Evolutionary conservation across 2,888 invertebrate species (phyloP).

Genomic region (Dynastes tityus): DNA sequence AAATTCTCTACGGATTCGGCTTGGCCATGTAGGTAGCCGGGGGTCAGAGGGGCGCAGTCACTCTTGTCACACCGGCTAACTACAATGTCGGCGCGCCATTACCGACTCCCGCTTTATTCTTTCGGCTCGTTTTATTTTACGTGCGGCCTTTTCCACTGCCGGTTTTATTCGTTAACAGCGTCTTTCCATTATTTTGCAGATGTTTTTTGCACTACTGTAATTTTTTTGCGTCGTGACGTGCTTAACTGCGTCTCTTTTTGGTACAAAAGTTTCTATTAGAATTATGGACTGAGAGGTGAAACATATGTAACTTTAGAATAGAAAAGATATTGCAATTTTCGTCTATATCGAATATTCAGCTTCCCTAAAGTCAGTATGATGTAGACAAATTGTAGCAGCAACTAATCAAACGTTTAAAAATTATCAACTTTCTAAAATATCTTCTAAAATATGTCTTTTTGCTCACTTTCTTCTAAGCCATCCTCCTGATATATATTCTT

Average conservation of each 20-base stretch:
- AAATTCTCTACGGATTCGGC: slow-evolving; percentile 10
- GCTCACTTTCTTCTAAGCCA: no score
- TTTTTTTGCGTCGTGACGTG: slow-evolving; percentile 1
- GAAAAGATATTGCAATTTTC: no score
- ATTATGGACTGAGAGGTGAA: not conserved
- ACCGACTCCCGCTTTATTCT: slow-evolving; percentile 30
- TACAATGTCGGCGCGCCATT: slow-evolving; percentile 22
- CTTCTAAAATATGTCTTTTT: no score
- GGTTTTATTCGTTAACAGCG: slow-evolving; percentile 38
- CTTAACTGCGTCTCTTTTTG: not conserved
- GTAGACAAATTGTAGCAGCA: no score
- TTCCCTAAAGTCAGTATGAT: no score
- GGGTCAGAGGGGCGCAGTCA: not conserved
- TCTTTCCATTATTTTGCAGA: slow-evolving; percentile 26
- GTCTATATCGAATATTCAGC: no score
- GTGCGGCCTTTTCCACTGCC: slow-evolving; percentile 13
- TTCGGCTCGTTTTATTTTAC: slow-evolving; percentile 32
- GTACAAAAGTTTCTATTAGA: not conserved
- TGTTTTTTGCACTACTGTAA: not conserved
- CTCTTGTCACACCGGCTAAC: not conserved
- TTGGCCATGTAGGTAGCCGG: not conserved
- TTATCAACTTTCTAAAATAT: no score
- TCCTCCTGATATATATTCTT: no score
- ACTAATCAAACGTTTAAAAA: no score
- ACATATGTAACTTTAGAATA: no score